Percentiles rank a stretch among this genome's conserved stretches.
Conservation (phyloP, 1,140 invertebrate genomes). For the Druon quercuslanigerum region DNA sequence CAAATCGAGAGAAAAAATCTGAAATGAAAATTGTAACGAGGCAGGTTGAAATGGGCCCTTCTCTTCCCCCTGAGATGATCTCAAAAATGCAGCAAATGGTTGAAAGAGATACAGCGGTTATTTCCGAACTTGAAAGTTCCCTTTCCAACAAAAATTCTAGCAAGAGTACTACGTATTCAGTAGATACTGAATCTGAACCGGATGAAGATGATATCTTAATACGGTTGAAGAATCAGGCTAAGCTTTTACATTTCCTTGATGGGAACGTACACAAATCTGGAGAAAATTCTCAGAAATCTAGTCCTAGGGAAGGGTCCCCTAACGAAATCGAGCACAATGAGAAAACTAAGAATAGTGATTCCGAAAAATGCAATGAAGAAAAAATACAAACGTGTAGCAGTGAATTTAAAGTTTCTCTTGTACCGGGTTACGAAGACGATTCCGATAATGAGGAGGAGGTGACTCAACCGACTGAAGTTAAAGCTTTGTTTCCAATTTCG, state of each 20-base stretch:
- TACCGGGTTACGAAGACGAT: slow-evolving; percentile 78
- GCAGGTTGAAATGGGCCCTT: slow-evolving; percentile 47
- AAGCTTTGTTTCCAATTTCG: slow-evolving; percentile 72
- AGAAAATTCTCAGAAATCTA: slow-evolving; percentile 2
- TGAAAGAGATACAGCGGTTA: slow-evolving; percentile 34
- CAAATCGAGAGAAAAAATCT: slow-evolving; percentile 29
- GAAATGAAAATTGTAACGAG: slow-evolving; percentile 22
- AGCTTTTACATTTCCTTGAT: slow-evolving; percentile 57
- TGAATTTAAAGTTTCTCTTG: slow-evolving; percentile 70
- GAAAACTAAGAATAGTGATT: slow-evolving; percentile 11
- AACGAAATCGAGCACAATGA: slow-evolving; percentile 16
- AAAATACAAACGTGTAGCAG: background rate
- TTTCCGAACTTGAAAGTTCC: slow-evolving; percentile 31
- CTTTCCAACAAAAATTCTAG: slow-evolving; percentile 25
- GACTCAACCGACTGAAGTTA: slow-evolving; percentile 32
- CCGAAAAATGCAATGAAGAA: slow-evolving; percentile 43
- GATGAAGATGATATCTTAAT: slow-evolving; percentile 68
- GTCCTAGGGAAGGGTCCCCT: slow-evolving; percentile 14
- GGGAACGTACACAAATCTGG: slow-evolving; percentile 1
- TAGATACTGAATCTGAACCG: slow-evolving; percentile 35
- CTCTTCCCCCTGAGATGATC: slow-evolving; percentile 46
- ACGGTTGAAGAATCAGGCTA: slow-evolving; percentile 68
- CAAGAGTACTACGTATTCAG: background rate
- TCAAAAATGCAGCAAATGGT: slow-evolving; percentile 46
- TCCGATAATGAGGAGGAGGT: slow-evolving; percentile 75